Evolutionary conservation across 2,797 vertebrate genomes (phyloP).

Genomic region (Macrochelys suwanniensis): DNA sequence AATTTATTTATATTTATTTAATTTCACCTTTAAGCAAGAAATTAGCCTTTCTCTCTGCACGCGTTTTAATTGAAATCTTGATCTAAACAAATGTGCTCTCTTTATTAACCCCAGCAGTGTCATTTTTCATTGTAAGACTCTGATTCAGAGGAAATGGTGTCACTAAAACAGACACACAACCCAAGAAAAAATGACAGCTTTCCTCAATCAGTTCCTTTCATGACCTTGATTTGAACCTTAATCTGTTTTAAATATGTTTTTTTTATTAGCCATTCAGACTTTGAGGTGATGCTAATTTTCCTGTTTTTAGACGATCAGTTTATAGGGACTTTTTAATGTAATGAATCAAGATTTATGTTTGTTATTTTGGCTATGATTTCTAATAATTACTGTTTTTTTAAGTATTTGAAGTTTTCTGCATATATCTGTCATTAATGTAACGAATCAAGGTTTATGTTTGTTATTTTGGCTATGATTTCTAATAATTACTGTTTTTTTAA

Average conservation of each 20-base stretch:
- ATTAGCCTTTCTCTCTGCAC: conserved; percentile 61
- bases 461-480: conserved; percentile 69
- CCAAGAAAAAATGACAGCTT: conserved; percentile 77
- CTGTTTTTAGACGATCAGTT: conserved; percentile 77
- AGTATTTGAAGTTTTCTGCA: conserved; percentile 46
- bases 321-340: conserved; percentile 59
- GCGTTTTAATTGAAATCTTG: conserved; percentile 77
- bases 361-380: conserved; percentile 68
- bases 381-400: conserved; percentile 67
- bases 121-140: conserved; percentile 79
- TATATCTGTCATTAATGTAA: conserved; percentile 53
- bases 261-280: conserved; percentile 80
- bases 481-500: conserved; percentile 65
- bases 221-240: conserved; percentile 85
- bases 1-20: conserved; percentile 36
- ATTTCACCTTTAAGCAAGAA: conserved; percentile 54
- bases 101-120: conserved; percentile 82
- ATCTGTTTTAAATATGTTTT: conserved; percentile 82
- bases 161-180: conserved; percentile 70
- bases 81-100: conserved; percentile 69
- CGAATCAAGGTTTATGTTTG: conserved; percentile 65
- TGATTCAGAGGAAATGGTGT: conserved; percentile 76
- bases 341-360: conserved; percentile 66
- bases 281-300: conserved; percentile 77
- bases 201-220: conserved; percentile 81